A percentile compares a stretch with the other conserved stretches of the same genome.
phyloP scores from a whole-genome alignment of 2,888 invertebrate genomes.

The Spilosoma lubricipeda region DNA sequence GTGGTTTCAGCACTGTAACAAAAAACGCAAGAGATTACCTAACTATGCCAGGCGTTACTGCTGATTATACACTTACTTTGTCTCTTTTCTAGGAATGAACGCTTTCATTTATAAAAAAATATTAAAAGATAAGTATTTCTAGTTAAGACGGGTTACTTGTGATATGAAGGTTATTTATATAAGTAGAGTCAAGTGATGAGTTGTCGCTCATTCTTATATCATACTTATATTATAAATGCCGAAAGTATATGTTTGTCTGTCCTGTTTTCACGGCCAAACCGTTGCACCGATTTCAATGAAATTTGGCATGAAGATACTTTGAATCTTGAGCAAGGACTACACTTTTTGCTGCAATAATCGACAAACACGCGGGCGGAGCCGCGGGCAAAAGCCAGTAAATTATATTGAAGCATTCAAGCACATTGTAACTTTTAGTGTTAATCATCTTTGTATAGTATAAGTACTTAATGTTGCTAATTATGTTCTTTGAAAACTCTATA shows the following conservation, averaged over 20 bases:
- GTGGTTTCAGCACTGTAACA: neutral
- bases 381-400: too few relatives aligned
- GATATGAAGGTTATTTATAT: neutral
- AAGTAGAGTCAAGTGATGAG: neutral
- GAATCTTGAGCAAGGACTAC: too few relatives aligned
- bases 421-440: neutral
- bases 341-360: too few relatives aligned
- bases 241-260: too few relatives aligned
- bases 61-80: neutral
- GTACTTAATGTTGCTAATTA: neutral
- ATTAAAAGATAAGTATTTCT: neutral
- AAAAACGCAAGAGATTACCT: neutral
- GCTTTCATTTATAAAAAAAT: neutral
- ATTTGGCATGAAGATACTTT: too few relatives aligned
- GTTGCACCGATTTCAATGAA: too few relatives aligned
- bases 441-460: neutral
- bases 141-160: neutral
- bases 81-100: neutral
- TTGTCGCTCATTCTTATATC: neutral
- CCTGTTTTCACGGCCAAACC: too few relatives aligned
- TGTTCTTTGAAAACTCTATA: too few relatives aligned
- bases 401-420: neutral
- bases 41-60: neutral
- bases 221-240: too few relatives aligned
- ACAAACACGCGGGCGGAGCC: too few relatives aligned